Evolutionary conservation across 2,888 invertebrate genomes (phyloP).

Genomic region (Amphipyra tragopoginis): DNA sequence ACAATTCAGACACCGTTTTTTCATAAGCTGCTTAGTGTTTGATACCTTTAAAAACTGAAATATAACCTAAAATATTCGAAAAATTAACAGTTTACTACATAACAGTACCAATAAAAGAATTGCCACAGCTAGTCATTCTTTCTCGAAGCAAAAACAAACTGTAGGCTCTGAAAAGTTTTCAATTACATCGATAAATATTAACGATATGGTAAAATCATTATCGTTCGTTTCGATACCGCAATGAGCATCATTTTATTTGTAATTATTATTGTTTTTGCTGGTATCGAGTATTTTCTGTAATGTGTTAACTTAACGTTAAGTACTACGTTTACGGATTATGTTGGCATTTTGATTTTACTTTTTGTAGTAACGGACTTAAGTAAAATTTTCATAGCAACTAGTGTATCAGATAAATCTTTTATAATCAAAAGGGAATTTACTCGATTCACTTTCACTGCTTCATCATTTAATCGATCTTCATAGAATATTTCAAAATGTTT

Average conservation of each 20-base stretch:
- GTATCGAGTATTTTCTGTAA: background rate
- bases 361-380: background rate
- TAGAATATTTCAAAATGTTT: too few species aligned
- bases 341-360: slow-evolving; percentile 1
- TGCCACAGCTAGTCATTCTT: background rate
- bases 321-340: background rate
- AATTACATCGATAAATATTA: slow-evolving; percentile 26
- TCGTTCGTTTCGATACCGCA: slow-evolving; percentile 4
- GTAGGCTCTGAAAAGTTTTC: slow-evolving; percentile 11
- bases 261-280: slow-evolving; percentile 4
- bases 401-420: too few species aligned
- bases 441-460: too few species aligned
- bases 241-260: slow-evolving; percentile 15
- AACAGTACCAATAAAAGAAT: too few species aligned
- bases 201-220: slow-evolving; percentile 6
- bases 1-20: too few species aligned
- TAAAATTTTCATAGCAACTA: background rate
- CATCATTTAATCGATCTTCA: too few species aligned
- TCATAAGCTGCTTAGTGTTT: too few species aligned
- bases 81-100: too few species aligned
- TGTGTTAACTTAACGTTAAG: background rate
- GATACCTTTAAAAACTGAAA: too few species aligned
- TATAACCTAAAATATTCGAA: too few species aligned
- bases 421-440: too few species aligned
- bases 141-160: background rate